A percentile compares a stretch with the other conserved stretches of the same genome.
These are phyloP conservation scores for Agonopterix heracliana DNA, from an alignment of 2,888 invertebrate species.

Conservation along the genomic window DNA sequence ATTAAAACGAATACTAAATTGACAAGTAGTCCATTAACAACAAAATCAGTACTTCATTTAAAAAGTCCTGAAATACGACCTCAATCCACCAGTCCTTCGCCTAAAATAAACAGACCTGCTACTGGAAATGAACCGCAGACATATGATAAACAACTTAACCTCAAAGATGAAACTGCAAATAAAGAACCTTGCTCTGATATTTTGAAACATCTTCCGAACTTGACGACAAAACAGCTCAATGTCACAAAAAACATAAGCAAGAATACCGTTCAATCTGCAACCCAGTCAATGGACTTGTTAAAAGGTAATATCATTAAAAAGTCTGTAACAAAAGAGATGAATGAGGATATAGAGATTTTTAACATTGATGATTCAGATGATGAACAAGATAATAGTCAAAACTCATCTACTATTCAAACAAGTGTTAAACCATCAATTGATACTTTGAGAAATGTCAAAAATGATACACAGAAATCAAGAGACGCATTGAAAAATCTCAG, in stretches of 20 bases:
- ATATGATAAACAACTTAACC: background rate
- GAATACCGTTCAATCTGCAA: slow-evolving; percentile 14
- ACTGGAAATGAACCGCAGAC: background rate
- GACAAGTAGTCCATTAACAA: background rate
- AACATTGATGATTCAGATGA: slow-evolving; percentile 64
- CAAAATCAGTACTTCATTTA: slow-evolving; percentile 8
- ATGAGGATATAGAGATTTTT: slow-evolving; percentile 54
- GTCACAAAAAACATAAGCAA: slow-evolving; percentile 16
- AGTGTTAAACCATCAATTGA: slow-evolving; percentile 12
- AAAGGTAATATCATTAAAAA: slow-evolving; percentile 20
- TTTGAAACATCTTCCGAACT: slow-evolving; percentile 45
- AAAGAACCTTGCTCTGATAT: slow-evolving; percentile 32
- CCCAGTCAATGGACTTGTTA: slow-evolving; percentile 16
- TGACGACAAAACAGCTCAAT: slow-evolving; percentile 42
- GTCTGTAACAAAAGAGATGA: slow-evolving; percentile 23
- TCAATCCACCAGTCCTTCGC: slow-evolving; percentile 2
- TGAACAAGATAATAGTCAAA: slow-evolving; percentile 32
- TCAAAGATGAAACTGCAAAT: slow-evolving; percentile 13
- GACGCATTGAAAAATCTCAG: slow-evolving; percentile 34
- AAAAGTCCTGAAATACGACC: slow-evolving; percentile 7
- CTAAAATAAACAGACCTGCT: too few relatives aligned
- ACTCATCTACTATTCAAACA: slow-evolving; percentile 4
- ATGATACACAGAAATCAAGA: slow-evolving; percentile 14
- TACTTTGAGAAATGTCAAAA: background rate
- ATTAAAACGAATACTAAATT: slow-evolving; percentile 1